Percentiles rank a stretch among this genome's conserved stretches.
Conservation (phyloP, 2,113 vertebrate species). For the Chloropsis hardwickii region DNA sequence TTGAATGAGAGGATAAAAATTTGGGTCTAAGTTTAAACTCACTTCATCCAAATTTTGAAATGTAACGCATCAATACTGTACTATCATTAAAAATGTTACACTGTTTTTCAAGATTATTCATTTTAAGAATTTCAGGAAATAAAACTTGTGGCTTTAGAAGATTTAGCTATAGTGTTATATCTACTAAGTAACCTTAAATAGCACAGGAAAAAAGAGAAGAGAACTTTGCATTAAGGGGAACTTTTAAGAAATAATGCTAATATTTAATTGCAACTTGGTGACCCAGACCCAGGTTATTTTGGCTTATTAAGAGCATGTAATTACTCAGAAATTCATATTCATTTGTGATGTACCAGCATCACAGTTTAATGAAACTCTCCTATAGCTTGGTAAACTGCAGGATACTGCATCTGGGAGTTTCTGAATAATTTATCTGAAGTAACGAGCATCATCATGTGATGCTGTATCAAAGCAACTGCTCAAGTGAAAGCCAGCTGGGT, state of each 20-base stretch:
- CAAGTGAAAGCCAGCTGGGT: constrained; percentile 44
- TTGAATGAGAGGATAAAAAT: not conserved
- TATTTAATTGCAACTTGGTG: not conserved
- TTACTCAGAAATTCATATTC: not conserved
- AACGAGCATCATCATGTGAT: constrained; percentile 54
- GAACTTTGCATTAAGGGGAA: not conserved
- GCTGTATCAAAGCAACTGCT: constrained; percentile 47
- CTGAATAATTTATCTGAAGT: constrained; percentile 63
- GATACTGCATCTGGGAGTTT: constrained; percentile 50
- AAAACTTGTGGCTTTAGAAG: not conserved
- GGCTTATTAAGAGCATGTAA: not conserved
- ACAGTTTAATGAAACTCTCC: not conserved
- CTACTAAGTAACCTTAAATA: not conserved
- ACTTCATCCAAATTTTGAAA: not conserved
- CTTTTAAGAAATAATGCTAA: not conserved
- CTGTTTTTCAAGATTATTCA: not conserved
- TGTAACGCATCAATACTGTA: not conserved
- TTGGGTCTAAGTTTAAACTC: not conserved
- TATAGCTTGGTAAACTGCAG: constrained; percentile 8
- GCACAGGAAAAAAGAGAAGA: not conserved
- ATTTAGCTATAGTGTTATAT: not conserved
- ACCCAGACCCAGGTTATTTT: not conserved
- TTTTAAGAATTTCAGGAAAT: not conserved
- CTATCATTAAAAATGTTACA: not conserved
- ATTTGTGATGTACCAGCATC: not conserved